phyloP scores from a whole-genome alignment of 1,140 invertebrate genomes.

The Kradibia gibbosae region DNA sequence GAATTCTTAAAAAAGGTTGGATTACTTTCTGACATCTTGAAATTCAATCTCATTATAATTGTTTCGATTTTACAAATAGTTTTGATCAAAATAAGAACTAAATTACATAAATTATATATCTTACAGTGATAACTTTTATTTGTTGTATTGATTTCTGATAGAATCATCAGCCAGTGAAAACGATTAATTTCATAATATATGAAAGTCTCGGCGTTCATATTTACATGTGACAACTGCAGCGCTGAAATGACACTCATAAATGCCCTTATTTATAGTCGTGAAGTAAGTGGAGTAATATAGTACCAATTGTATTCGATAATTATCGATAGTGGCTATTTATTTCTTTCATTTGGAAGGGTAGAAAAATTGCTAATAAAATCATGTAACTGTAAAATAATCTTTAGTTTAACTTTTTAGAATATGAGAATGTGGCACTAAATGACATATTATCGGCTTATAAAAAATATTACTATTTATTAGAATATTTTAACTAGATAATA shows the following conservation, averaged over 20 bases:
- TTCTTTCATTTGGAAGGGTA: neutral
- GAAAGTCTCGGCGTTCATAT: neutral
- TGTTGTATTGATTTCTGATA: neutral
- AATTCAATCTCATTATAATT: neutral
- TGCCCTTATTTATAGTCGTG: neutral
- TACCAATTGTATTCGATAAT: conserved; percentile 18
- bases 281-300: neutral
- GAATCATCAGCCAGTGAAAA: neutral
- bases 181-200: neutral
- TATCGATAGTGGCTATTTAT: neutral
- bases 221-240: conserved; percentile 39
- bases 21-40: neutral
- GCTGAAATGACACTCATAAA: neutral
- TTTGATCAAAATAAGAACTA: neutral
- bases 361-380: neutral
- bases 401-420: neutral
- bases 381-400: neutral
- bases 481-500: neutral
- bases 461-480: neutral
- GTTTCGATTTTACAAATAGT: neutral
- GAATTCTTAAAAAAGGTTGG: conserved; percentile 25
- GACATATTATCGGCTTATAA: conserved; percentile 3
- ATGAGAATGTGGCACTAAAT: neutral
- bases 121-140: neutral
- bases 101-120: neutral